These are phyloP conservation scores for Echinometra lucunter DNA, from an alignment of 53 echinoderm and acorn worm genomes.

Conservation along the genomic window DNA sequence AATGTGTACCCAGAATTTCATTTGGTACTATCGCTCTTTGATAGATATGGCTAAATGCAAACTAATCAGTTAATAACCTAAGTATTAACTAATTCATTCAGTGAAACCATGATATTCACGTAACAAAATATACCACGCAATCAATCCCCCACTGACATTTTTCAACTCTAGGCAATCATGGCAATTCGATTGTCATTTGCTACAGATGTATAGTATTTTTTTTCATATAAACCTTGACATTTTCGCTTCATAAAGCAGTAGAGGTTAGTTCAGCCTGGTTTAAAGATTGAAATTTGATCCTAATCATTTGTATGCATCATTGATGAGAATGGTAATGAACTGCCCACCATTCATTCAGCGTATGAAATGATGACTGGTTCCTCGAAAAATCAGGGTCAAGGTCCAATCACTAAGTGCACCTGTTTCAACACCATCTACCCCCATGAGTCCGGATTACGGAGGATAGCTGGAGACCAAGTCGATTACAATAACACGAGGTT, in stretches of 20 bases:
- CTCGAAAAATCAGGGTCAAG: not conserved
- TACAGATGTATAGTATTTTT: no score
- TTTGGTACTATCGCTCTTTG: no score
- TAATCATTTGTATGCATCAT: not conserved
- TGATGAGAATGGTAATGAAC: not conserved
- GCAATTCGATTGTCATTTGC: no score
- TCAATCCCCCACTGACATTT: no score
- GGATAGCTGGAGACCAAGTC: conserved; percentile 1
- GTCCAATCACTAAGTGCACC: not conserved
- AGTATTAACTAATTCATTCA: no score
- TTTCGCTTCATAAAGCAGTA: not conserved
- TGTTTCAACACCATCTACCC: not conserved
- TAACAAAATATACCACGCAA: no score
- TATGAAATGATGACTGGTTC: not conserved
- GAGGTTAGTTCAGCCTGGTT: not conserved
- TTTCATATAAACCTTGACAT: not conserved
- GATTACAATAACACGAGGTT: conserved; percentile 39
- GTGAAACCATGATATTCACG: no score
- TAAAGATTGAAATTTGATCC: not conserved
- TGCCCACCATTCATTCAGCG: not conserved
- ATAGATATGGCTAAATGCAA: no score
- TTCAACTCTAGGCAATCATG: no score
- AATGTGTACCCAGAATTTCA: no score
- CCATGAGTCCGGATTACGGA: not conserved
- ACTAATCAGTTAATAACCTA: no score